A percentile compares a stretch with the other conserved stretches of the same genome.
Evolutionary conservation across 2,888 invertebrate species (phyloP).

Genomic region (Masnerella sp.): DNA sequence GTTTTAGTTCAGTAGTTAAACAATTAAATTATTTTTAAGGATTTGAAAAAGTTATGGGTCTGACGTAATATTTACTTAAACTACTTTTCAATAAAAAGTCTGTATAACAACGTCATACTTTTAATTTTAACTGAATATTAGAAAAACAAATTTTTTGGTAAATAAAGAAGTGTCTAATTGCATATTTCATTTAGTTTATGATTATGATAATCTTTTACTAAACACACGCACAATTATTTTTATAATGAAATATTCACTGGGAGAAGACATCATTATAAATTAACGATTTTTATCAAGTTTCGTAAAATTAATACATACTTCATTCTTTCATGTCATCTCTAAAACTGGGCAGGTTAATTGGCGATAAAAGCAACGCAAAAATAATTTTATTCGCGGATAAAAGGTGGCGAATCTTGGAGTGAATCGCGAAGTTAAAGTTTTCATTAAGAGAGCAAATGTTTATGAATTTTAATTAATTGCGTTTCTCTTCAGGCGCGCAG

Average conservation of each 20-base stretch:
- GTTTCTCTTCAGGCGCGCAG: slow-evolving; percentile 11
- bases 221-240: too few relatives aligned
- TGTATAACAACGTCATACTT: too few relatives aligned
- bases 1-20: too few relatives aligned
- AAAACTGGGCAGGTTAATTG: slow-evolving; percentile 29
- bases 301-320: slow-evolving; percentile 31
- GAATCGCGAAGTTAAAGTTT: slow-evolving; percentile 30
- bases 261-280: slow-evolving; percentile 36
- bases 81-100: too few relatives aligned
- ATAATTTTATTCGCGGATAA: slow-evolving; percentile 6
- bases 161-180: too few relatives aligned
- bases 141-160: too few relatives aligned
- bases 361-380: slow-evolving; percentile 12
- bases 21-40: too few relatives aligned
- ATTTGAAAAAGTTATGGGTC: too few relatives aligned
- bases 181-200: too few relatives aligned
- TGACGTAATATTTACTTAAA: too few relatives aligned
- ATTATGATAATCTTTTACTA: too few relatives aligned
- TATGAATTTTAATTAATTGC: slow-evolving; percentile 43
- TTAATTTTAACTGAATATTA: too few relatives aligned
- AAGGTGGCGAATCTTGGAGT: slow-evolving; percentile 11
- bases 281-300: slow-evolving; percentile 37
- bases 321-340: slow-evolving; percentile 20
- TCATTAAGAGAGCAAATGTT: slow-evolving; percentile 38
- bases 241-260: slow-evolving; percentile 27